phyloP scores from a whole-genome alignment of 2,888 invertebrate genomes.

The Halictus ligatus region DNA sequence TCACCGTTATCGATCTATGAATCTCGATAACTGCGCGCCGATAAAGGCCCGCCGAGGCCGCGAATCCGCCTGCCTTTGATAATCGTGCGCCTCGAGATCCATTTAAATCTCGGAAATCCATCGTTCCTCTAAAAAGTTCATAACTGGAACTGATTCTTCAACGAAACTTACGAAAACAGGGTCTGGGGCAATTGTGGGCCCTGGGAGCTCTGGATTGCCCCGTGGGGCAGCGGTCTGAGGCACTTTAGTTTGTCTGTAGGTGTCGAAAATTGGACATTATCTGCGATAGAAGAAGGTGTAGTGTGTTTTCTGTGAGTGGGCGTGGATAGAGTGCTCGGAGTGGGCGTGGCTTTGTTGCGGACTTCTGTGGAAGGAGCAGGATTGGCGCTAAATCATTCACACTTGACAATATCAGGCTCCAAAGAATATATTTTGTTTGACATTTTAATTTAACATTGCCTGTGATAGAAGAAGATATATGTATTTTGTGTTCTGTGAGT shows the following conservation, averaged over 20 bases:
- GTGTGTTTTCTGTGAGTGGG: background rate
- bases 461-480: no score
- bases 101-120: conserved; percentile 1
- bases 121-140: background rate
- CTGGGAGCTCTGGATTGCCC: background rate
- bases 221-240: background rate
- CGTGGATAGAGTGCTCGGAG: background rate
- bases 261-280: background rate
- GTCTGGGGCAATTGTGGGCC: background rate
- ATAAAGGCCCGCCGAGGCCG: conserved; percentile 30
- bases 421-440: no score
- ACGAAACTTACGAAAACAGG: background rate
- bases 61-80: conserved; percentile 27
- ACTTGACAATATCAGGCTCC: no score
- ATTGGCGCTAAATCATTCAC: no score
- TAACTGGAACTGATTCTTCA: background rate
- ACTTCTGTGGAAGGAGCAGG: no score
- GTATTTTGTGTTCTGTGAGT: no score
- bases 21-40: conserved; percentile 54
- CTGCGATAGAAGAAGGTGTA: background rate
- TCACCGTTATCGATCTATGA: conserved; percentile 53
- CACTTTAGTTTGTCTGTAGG: background rate
- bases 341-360: background rate
- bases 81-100: background rate
- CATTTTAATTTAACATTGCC: no score